phyloP scores from a whole-genome alignment of 1,140 invertebrate species.

The Schmidtea mediterranea region DNA sequence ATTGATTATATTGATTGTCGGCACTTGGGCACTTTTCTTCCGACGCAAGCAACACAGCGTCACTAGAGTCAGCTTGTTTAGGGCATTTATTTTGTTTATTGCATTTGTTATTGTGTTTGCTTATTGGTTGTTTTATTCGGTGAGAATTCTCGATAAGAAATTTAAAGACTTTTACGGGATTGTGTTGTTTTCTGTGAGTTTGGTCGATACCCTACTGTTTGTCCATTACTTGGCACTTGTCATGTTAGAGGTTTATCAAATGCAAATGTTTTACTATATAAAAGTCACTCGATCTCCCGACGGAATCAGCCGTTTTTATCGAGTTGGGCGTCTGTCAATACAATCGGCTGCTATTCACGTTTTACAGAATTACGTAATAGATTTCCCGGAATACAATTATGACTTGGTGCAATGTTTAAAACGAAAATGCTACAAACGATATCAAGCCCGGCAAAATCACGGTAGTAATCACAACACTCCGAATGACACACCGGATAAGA shows the following conservation, averaged over 20 bases:
- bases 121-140: slow-evolving; percentile 87
- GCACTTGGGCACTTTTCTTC: slow-evolving; percentile 52
- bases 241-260: slow-evolving; percentile 61
- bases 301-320: slow-evolving; percentile 42
- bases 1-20: slow-evolving; percentile 57
- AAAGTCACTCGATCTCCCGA: slow-evolving; percentile 74
- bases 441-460: too few species aligned
- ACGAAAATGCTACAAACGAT: too few species aligned
- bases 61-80: slow-evolving; percentile 66
- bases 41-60: slow-evolving; percentile 39
- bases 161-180: slow-evolving; percentile 32
- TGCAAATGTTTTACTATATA: slow-evolving; percentile 60
- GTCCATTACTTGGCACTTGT: slow-evolving; percentile 77
- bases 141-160: slow-evolving; percentile 39
- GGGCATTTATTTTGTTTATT: slow-evolving; percentile 54
- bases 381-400: slow-evolving; percentile 83
- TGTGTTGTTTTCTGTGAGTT: slow-evolving; percentile 60
- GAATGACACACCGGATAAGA: too few species aligned
- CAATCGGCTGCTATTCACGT: slow-evolving; percentile 76
- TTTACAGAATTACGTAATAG: slow-evolving; percentile 71
- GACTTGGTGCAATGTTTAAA: slow-evolving; percentile 34
- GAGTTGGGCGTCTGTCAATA: slow-evolving; percentile 64
- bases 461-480: too few species aligned
- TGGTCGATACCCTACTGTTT: slow-evolving; percentile 68
- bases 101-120: slow-evolving; percentile 71